Evolutionary conservation across 2,797 vertebrate genomes (phyloP), one percentile per base, ranked within the genome.

Genomic region (Anguilla obscura): DNA sequence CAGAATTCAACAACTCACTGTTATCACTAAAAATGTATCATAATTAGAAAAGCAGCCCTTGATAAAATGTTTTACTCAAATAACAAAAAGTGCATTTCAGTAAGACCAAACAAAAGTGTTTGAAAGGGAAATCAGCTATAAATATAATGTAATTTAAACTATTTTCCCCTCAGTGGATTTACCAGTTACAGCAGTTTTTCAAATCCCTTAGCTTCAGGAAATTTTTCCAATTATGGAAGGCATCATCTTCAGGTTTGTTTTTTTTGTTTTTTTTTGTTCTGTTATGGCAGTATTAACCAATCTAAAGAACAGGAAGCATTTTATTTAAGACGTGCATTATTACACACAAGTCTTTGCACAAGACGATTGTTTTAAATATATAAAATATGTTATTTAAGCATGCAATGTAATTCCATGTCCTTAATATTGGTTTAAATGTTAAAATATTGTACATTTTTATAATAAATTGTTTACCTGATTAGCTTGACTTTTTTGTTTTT

Each of bases 391-490:
- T 86, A 36, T 88, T 88, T 27, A 88, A 86, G 85, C 76, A 88
- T 88, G 88, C 79, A 50, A 30, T 86, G 76, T 40, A 71, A 45
- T 71, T 48, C 85, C 88, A 89, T 94, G 93, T 95, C 94, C 94
- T 93, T 94, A 36, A 52, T 95, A 95, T 95, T 96, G 96, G 94
- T 92, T 94, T 95, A 95, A 94, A 94, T 93, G 95, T 92, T 94
- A 91, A 92, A 90, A 93, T 94, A 92, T 95, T 87, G 89, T 86
- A 66, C 48, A 82, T 87, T 89, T 86, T 90, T 89, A 82, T 86
- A 90, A 90, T 87, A 89, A 89, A 89, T 63, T 27, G 50, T 87
- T 83, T 89, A 87, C 50, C 45, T 89, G 74, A 27, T 50, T 83
- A 84, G 27, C 60, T 87, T 82, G 18, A 83, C 33, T 45, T 66